These are phyloP conservation scores for Sorex fumeus DNA, from an alignment of 2,113 vertebrate genomes.

Conservation along the genomic window DNA sequence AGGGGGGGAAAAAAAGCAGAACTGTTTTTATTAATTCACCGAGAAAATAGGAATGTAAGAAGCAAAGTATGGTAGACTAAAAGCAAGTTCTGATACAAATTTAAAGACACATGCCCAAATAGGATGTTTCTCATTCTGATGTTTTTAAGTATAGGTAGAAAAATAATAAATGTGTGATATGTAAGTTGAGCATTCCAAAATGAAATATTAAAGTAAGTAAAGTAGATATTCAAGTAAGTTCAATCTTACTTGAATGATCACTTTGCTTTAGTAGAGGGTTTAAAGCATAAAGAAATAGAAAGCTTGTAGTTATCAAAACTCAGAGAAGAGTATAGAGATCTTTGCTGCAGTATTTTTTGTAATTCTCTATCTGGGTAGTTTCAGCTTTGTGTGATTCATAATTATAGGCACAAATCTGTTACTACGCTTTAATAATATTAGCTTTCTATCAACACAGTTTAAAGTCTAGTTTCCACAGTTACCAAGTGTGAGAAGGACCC, in stretches of 20 bases:
- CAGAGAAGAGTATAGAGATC: background rate
- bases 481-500: background rate
- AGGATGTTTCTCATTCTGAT: background rate
- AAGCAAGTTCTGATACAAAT: background rate
- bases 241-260: constrained; percentile 41
- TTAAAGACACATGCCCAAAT: background rate
- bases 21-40: constrained; percentile 36
- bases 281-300: background rate
- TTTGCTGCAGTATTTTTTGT: background rate
- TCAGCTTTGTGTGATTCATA: background rate
- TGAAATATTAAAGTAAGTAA: no score
- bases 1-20: background rate
- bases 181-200: background rate
- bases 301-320: background rate
- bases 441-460: background rate
- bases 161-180: background rate
- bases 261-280: constrained; percentile 32
- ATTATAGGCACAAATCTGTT: background rate
- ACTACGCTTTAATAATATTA: background rate
- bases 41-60: constrained; percentile 40
- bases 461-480: constrained; percentile 3
- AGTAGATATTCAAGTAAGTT: background rate
- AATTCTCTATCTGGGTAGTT: background rate
- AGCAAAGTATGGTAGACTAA: constrained; percentile 36
- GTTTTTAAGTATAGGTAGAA: background rate